Base-by-base conservation (phyloP, 2,797 vertebrate species). In the Poliocrania exsul region DNA sequence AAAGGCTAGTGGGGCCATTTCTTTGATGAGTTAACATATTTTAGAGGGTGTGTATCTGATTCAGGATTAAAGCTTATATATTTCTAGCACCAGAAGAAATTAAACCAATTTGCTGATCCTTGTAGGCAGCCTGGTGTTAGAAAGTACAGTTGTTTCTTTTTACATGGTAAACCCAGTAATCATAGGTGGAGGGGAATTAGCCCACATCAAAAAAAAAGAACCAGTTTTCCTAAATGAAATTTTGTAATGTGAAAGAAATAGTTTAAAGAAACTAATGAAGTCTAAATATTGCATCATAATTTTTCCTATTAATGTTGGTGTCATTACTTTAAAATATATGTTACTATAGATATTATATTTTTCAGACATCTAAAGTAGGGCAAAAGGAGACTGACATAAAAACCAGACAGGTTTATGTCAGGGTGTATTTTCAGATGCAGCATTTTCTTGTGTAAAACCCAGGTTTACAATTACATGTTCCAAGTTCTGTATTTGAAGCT, bases 1-100 rank as follows among this genome's bases (percentile, higher is more conserved):
- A 92, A 95, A 93, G 81, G 69, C 40, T 77, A 93, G 38, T 86
- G 69, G 26, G 61, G 20, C 61, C 40, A 90, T 84, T 73, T 42
- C 95, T 96, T 96, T 96, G 95, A 96, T 94, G 93, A 94, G 13
- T 87, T 91, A 94, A 93, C 81, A 29, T 91, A 88, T 94, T 96
- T 95, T 66, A 92, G 80, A 94, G 93, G 92, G 95, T 61, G 95
- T 96, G 92, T 92, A 70, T 94, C 94, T 90, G 66, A 90, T 90
- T 80, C 88, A 94, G 92, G 92, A 96, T 96, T 93, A 95, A 96
- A 96, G 93, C 86, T 86, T 92, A 84, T 88, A 24, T 92, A 95
- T 90, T 95, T 96, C 95, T 90, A 97, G 91, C 62, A 95, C 80
- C 51, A 93, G 87, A 81, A 96, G 79, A 93, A 96, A 94, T 94